A percentile compares a stretch with the other conserved stretches of the same genome.
Conservation (phyloP, 1,140 invertebrate genomes). For the Drosophila burlai region DNA sequence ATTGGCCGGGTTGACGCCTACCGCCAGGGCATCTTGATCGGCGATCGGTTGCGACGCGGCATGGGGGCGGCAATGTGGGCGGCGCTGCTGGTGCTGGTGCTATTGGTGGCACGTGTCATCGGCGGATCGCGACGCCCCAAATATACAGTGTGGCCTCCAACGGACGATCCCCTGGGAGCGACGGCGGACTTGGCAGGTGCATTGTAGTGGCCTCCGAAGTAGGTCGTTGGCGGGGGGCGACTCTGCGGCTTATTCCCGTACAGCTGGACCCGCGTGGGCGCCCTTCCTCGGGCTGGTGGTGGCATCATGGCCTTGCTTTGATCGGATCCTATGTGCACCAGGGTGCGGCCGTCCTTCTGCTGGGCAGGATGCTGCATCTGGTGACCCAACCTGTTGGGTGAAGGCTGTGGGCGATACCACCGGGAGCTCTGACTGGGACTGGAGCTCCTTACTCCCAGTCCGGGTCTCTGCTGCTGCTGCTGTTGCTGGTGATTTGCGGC, state of each 20-base stretch:
- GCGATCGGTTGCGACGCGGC: constrained; percentile 77
- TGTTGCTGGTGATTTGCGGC: constrained; percentile 28
- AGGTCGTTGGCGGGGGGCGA: constrained; percentile 44
- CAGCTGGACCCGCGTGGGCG: constrained; percentile 63
- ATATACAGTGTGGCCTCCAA: constrained; percentile 45
- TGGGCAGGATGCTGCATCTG: not conserved
- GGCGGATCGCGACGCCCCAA: constrained; percentile 69
- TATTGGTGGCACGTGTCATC: constrained; percentile 36
- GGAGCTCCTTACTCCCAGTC: not conserved
- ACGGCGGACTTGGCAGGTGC: constrained; percentile 40
- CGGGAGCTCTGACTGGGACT: constrained; percentile 12
- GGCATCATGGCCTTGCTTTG: constrained; percentile 28
- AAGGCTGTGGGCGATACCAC: constrained; percentile 50
- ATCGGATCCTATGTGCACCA: constrained; percentile 75
- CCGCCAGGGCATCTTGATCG: constrained; percentile 82
- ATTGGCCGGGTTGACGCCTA: constrained; percentile 49
- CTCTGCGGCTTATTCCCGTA: constrained; percentile 59
- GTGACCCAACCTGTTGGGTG: constrained; percentile 38
- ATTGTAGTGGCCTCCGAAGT: constrained; percentile 73
- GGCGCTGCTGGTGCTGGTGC: constrained; percentile 6
- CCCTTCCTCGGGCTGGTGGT: constrained; percentile 53
- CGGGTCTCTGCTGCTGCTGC: constrained; percentile 6
- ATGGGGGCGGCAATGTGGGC: constrained; percentile 46
- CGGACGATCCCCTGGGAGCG: constrained; percentile 6
- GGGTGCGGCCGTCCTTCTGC: constrained; percentile 58